phyloP scores from a whole-genome alignment of 2,888 invertebrate genomes.

The Idaea biselata region DNA sequence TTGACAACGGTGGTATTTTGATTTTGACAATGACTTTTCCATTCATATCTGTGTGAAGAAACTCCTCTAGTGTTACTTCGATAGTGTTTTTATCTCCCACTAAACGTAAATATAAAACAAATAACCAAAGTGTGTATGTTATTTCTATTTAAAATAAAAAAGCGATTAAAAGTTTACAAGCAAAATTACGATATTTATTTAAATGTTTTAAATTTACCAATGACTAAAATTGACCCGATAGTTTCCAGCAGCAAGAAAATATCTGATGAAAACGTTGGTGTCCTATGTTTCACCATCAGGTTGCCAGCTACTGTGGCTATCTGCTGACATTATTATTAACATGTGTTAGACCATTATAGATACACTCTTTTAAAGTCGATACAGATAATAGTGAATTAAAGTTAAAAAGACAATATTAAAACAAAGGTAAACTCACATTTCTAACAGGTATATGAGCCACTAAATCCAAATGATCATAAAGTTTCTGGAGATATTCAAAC shows the following conservation, averaged over 20 bases:
- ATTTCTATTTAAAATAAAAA: neutral
- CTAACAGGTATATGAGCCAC: constrained; percentile 88
- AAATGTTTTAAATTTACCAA: constrained; percentile 49
- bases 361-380: neutral
- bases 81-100: constrained; percentile 30
- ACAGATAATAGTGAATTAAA: no score
- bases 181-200: neutral
- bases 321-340: constrained; percentile 39
- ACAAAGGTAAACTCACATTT: constrained; percentile 78
- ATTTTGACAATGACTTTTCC: constrained; percentile 49
- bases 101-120: constrained; percentile 17
- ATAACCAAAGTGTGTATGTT: neutral
- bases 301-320: constrained; percentile 84
- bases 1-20: constrained; percentile 53
- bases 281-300: constrained; percentile 82
- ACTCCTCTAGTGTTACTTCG: constrained; percentile 51
- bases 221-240: constrained; percentile 72
- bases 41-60: constrained; percentile 53
- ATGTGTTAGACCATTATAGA: no score
- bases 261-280: constrained; percentile 84
- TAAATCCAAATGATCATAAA: constrained; percentile 84
- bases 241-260: constrained; percentile 81
- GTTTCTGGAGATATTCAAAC: constrained; percentile 80
- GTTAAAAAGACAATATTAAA: neutral
- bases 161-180: no score